phyloP scores from a whole-genome alignment of 2,113 vertebrate species.

The Pollachius pollachius region DNA sequence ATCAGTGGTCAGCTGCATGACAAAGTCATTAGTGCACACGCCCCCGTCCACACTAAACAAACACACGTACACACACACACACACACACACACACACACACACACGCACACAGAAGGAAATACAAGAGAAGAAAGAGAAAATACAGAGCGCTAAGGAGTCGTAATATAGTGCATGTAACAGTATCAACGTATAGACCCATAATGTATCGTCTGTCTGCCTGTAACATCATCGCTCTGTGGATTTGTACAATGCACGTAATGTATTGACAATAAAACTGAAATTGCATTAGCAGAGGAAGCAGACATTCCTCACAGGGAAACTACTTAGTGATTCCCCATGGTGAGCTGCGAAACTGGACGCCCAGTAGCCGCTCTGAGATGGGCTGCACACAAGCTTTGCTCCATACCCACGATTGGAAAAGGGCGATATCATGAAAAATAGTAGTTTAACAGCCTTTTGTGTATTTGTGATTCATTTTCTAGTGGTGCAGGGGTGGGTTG shows the following conservation, averaged over 20 bases:
- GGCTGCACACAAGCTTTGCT: too few species aligned
- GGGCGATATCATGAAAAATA: not conserved
- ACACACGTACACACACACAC: not conserved
- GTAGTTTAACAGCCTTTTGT: too few species aligned
- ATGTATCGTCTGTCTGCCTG: constrained; percentile 24
- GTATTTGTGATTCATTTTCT: too few species aligned
- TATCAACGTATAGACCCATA: constrained; percentile 24
- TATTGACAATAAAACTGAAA: too few species aligned
- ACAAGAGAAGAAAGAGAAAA: not conserved
- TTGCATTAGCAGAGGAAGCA: too few species aligned
- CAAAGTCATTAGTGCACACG: constrained; percentile 87
- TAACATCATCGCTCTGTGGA: too few species aligned
- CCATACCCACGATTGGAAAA: not conserved
- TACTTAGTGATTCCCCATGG: too few species aligned
- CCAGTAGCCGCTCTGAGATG: too few species aligned
- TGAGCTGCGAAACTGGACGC: too few species aligned
- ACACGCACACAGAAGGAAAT: not conserved
- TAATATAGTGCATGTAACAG: constrained; percentile 24
- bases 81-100: not conserved
- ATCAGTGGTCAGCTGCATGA: constrained; percentile 96
- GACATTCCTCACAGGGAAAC: too few species aligned
- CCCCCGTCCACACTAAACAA: constrained; percentile 88
- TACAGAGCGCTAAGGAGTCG: constrained; percentile 12
- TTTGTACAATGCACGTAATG: too few species aligned
- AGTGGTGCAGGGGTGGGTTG: too few species aligned